These are phyloP conservation scores for Craniophora ligustri DNA, from an alignment of 2,888 invertebrate species.

Conservation along the genomic window DNA sequence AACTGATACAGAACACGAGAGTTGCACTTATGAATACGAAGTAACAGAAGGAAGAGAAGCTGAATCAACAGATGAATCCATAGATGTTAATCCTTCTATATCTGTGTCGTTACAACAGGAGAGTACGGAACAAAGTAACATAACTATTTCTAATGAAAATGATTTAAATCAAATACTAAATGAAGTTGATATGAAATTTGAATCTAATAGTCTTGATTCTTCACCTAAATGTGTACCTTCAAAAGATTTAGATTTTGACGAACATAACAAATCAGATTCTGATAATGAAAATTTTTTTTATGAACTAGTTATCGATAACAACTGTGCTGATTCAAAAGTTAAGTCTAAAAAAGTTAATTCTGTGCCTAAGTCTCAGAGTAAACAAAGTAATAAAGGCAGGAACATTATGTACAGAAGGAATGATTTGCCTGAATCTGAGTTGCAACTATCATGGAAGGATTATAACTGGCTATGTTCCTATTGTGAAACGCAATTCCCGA, in stretches of 20 bases:
- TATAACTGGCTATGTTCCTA: constrained; percentile 74
- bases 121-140: not conserved
- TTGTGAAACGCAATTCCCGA: constrained; percentile 71
- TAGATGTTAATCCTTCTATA: not conserved
- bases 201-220: not conserved
- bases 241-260: no score
- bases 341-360: constrained; percentile 10
- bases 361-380: not conserved
- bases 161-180: no score
- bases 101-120: not conserved
- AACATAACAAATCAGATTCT: constrained; percentile 5
- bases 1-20: constrained; percentile 45
- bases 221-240: no score
- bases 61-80: not conserved
- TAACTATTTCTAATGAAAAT: no score
- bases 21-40: constrained; percentile 18
- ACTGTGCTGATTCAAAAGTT: constrained; percentile 18
- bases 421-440: constrained; percentile 61
- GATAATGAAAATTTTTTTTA: constrained; percentile 45
- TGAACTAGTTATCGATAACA: constrained; percentile 18
- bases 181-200: not conserved
- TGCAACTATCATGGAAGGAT: constrained; percentile 73
- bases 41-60: no score
- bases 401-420: constrained; percentile 41
- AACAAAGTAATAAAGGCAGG: constrained; percentile 8